A percentile compares a stretch with the other conserved stretches of the same genome.
Evolutionary conservation across 2,113 vertebrate species (phyloP).

Genomic region (Myotis brandtii): DNA sequence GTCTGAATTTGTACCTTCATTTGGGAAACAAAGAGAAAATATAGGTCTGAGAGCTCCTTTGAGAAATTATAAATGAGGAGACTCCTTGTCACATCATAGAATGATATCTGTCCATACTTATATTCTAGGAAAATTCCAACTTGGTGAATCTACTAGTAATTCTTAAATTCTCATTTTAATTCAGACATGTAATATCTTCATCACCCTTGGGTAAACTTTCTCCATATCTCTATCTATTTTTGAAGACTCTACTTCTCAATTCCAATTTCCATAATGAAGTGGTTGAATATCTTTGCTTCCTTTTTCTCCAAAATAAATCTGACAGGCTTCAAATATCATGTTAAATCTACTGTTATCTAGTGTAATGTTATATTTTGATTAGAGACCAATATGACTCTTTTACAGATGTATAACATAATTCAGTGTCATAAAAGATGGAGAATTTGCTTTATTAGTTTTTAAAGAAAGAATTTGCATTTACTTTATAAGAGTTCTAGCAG

Average conservation of each 20-base stretch:
- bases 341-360: background rate
- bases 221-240: constrained; percentile 21
- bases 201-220: background rate
- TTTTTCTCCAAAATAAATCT: constrained; percentile 28
- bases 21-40: constrained; percentile 68
- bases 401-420: background rate
- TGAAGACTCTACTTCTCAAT: background rate
- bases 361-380: constrained; percentile 4
- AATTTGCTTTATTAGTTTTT: background rate
- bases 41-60: constrained; percentile 44
- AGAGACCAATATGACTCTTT: background rate
- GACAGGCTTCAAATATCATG: background rate
- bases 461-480: background rate
- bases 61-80: constrained; percentile 67
- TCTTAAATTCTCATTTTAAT: background rate
- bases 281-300: background rate
- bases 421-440: background rate
- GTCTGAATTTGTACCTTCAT: background rate
- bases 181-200: constrained; percentile 13
- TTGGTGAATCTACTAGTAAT: background rate
- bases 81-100: constrained; percentile 53
- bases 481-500: background rate
- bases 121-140: constrained; percentile 70
- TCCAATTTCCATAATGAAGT: background rate
- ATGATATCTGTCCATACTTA: constrained; percentile 44